These are phyloP conservation scores for Balanococcus diminutus DNA, from an alignment of 2,888 invertebrate genomes.

Conservation along the genomic window DNA sequence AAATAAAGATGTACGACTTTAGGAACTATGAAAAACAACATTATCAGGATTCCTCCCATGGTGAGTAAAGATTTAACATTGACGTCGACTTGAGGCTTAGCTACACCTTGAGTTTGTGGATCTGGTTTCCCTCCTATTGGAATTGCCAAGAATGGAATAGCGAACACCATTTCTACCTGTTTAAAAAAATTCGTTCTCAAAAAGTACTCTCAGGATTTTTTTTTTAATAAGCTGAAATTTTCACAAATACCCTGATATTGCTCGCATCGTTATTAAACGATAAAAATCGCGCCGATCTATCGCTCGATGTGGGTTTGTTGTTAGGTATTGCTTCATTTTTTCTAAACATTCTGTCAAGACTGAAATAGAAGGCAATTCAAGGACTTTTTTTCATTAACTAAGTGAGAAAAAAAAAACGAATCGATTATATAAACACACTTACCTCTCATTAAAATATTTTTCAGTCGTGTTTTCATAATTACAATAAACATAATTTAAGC, in stretches of 20 bases:
- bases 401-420: background rate
- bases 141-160: constrained; percentile 72
- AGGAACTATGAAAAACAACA: constrained; percentile 67
- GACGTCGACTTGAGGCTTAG: constrained; percentile 67
- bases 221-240: background rate
- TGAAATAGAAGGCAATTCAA: constrained; percentile 16
- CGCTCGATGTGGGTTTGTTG: background rate
- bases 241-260: constrained; percentile 64
- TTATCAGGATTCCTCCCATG: constrained; percentile 67
- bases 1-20: constrained; percentile 58
- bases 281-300: constrained; percentile 63
- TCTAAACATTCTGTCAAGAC: background rate
- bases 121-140: constrained; percentile 65
- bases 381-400: constrained; percentile 8
- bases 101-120: constrained; percentile 54
- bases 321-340: constrained; percentile 2
- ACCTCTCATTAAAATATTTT: constrained; percentile 43
- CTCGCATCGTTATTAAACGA: constrained; percentile 67
- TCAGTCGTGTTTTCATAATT: background rate
- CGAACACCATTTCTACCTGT: constrained; percentile 71
- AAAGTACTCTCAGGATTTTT: background rate
- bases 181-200: constrained; percentile 56
- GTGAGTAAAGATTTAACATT: constrained; percentile 69
- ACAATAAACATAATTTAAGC: constrained; percentile 15
- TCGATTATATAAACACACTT: background rate